Percentiles rank a stretch among this genome's conserved stretches.
Evolutionary conservation across 1,140 invertebrate species (phyloP).

Genomic region (Macrobrachium nipponense): DNA sequence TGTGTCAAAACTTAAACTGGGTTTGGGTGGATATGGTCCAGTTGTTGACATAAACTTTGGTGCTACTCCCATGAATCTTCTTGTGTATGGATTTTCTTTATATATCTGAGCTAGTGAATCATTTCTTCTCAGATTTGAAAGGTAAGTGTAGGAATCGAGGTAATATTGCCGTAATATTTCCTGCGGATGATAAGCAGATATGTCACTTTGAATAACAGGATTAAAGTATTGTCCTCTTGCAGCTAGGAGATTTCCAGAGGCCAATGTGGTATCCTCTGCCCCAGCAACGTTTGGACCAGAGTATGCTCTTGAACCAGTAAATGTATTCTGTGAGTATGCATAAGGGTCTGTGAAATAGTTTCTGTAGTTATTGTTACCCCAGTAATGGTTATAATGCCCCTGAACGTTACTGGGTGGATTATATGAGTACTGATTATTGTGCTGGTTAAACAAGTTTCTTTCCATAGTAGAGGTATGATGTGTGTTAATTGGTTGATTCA

Average conservation of each 20-base stretch:
- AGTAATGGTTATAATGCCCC: too few species aligned
- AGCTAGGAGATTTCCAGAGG: neutral
- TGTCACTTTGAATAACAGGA: constrained; percentile 1
- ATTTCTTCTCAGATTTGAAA: constrained; percentile 10
- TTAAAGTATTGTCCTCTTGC: neutral
- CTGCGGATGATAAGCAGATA: constrained; percentile 37
- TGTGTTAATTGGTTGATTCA: too few species aligned
- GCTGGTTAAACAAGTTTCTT: too few species aligned
- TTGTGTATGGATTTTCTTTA: constrained; percentile 42
- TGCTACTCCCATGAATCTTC: constrained; percentile 28
- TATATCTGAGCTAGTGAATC: neutral
- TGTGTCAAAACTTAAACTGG: neutral
- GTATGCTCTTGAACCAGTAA: neutral
- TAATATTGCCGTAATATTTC: constrained; percentile 43
- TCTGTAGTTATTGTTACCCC: neutral
- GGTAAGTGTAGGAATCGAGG: constrained; percentile 26
- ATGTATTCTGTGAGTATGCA: neutral
- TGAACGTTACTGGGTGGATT: too few species aligned
- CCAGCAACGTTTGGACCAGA: neutral
- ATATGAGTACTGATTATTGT: too few species aligned
- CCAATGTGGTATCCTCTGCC: neutral
- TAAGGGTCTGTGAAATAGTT: neutral
- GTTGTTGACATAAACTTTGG: constrained; percentile 25
- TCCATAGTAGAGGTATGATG: too few species aligned
- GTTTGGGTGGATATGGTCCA: constrained; percentile 21